These are phyloP conservation scores for Anabas testudineus DNA, from an alignment of 2,797 vertebrate species.

Conservation along the genomic window DNA sequence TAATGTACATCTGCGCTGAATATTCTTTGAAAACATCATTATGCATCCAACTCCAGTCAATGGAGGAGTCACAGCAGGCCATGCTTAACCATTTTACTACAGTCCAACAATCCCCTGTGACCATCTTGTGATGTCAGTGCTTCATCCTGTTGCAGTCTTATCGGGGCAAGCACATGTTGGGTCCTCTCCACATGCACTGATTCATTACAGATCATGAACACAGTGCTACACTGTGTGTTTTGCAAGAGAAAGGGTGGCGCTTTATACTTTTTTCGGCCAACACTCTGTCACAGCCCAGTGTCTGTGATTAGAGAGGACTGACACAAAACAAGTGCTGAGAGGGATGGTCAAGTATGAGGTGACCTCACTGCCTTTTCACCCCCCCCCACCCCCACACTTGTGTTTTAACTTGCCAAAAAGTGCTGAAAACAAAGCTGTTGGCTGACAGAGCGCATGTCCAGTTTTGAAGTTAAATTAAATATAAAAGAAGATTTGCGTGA, in stretches of 20 bases:
- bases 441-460: conserved; percentile 12
- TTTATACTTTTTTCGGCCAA: conserved; percentile 76
- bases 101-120: conserved; percentile 13
- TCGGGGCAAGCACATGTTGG: conserved; percentile 41
- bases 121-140: conserved; percentile 31
- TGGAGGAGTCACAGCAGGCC: conserved; percentile 12
- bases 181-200: conserved; percentile 26
- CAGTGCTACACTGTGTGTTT: conserved; percentile 63
- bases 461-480: conserved; percentile 10
- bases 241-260: conserved; percentile 26
- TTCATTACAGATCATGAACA: conserved; percentile 58
- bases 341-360: conserved; percentile 79
- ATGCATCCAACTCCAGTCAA: neutral
- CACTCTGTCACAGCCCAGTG: conserved; percentile 63
- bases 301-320: conserved; percentile 79
- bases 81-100: neutral
- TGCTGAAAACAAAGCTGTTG: conserved; percentile 65
- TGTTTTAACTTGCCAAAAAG: conserved; percentile 78
- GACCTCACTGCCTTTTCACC: conserved; percentile 84
- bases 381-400: no score
- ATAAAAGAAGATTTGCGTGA: conserved; percentile 10
- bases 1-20: neutral
- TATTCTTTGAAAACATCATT: neutral
- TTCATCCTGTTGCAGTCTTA: conserved; percentile 49
- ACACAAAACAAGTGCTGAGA: conserved; percentile 39